Conservation (phyloP, 2,113 vertebrate genomes). For the Nannobrachium achirus region DNA sequence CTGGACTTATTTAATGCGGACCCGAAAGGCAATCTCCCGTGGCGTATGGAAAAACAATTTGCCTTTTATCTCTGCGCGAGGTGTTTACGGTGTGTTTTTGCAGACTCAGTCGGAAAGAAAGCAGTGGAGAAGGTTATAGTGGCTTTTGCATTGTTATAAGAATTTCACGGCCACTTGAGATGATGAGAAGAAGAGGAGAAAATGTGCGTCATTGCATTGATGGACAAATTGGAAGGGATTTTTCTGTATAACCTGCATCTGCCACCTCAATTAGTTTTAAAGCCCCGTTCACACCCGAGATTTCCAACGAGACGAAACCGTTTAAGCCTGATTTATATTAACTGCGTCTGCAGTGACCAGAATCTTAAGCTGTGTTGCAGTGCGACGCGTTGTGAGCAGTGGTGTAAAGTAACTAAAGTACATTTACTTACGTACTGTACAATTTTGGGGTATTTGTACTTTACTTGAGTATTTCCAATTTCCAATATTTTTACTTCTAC, state of each 20-base stretch:
- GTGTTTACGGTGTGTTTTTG: slow-evolving; percentile 44
- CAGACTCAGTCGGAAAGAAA: background rate
- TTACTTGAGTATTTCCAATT: no score
- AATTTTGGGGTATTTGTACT: no score
- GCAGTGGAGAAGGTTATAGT: background rate
- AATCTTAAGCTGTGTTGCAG: no score
- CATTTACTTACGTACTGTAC: no score
- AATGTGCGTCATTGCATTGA: background rate
- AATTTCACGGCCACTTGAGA: slow-evolving; percentile 27
- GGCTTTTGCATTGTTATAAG: slow-evolving; percentile 6
- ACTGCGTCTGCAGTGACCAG: no score
- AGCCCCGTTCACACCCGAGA: no score
- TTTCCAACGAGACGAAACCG: no score
- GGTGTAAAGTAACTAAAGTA: no score
- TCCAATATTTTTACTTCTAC: no score
- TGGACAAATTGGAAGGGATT: background rate
- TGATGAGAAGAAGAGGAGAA: slow-evolving; percentile 13
- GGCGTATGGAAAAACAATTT: slow-evolving; percentile 56
- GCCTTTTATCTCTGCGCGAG: slow-evolving; percentile 33
- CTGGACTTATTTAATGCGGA: slow-evolving; percentile 37
- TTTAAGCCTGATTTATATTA: no score
- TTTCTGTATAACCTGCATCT: slow-evolving; percentile 33
- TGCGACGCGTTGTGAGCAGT: no score
- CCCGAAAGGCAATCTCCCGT: slow-evolving; percentile 37
- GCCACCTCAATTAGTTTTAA: slow-evolving; percentile 19